phyloP scores from a whole-genome alignment of 2,113 vertebrate species.

The Trichechus manatus region DNA sequence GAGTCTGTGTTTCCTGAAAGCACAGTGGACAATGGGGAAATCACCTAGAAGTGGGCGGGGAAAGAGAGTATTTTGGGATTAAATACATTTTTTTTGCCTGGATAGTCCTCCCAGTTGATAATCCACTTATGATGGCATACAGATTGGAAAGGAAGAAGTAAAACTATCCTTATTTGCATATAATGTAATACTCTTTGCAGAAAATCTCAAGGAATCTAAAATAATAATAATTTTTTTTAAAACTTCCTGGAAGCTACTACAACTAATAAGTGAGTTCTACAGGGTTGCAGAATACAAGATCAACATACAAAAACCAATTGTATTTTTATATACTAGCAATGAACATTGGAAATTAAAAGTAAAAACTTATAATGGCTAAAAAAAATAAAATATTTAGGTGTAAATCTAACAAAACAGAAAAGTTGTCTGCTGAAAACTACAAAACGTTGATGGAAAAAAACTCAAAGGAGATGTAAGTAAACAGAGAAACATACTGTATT shows the following conservation, averaged over 20 bases:
- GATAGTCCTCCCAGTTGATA: not conserved
- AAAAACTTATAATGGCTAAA: not conserved
- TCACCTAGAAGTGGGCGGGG: not conserved
- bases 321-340: too few species aligned
- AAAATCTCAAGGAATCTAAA: constrained; percentile 12
- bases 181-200: not conserved
- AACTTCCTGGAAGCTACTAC: not conserved
- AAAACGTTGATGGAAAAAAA: too few species aligned
- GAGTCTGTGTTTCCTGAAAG: not conserved
- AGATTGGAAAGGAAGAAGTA: not conserved
- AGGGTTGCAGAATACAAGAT: not conserved
- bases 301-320: too few species aligned
- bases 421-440: too few species aligned
- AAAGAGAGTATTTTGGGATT: not conserved
- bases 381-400: not conserved
- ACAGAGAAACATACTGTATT: too few species aligned
- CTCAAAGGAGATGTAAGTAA: too few species aligned
- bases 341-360: not conserved
- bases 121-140: not conserved
- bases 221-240: not conserved
- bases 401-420: not conserved
- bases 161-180: constrained; percentile 43
- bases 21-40: not conserved
- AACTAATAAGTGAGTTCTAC: not conserved
- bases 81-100: not conserved